Evolutionary conservation across 2,797 vertebrate species (phyloP).

Genomic region (Melanotaenia trifasciata): DNA sequence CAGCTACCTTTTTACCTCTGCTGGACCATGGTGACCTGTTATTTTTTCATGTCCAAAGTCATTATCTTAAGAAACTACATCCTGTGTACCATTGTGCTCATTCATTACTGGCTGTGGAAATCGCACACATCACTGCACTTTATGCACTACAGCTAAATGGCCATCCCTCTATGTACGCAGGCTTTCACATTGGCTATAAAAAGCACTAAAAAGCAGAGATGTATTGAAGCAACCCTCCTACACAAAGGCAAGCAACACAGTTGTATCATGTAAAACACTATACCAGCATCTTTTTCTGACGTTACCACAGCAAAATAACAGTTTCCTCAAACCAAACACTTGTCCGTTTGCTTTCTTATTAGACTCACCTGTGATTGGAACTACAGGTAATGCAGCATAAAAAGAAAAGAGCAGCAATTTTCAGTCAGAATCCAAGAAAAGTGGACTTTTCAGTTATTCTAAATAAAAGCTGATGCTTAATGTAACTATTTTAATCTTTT

Average conservation of each 20-base stretch:
- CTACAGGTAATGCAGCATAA: conserved; percentile 89
- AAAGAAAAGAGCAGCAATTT: conserved; percentile 74
- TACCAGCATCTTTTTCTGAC: not conserved
- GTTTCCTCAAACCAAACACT: conserved; percentile 24
- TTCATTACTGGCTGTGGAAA: too few species aligned
- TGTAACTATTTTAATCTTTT: not conserved
- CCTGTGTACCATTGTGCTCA: too few species aligned
- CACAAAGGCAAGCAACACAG: not conserved
- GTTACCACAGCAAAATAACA: conserved; percentile 1
- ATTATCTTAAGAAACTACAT: too few species aligned
- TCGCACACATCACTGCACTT: too few species aligned
- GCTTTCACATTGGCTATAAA: too few species aligned
- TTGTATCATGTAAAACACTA: not conserved
- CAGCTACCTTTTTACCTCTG: too few species aligned
- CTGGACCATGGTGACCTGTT: too few species aligned
- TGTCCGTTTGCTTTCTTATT: not conserved
- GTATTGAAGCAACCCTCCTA: not conserved
- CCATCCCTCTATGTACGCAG: too few species aligned
- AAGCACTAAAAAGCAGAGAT: too few species aligned
- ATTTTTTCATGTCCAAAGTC: too few species aligned
- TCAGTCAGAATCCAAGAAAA: conserved; percentile 39
- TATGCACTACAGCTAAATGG: too few species aligned
- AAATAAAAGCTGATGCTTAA: conserved; percentile 8
- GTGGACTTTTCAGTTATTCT: conserved; percentile 13
- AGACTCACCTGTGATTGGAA: conserved; percentile 98